Conservation (phyloP, 2,888 invertebrate genomes). For the Chloroclysta siterata region DNA sequence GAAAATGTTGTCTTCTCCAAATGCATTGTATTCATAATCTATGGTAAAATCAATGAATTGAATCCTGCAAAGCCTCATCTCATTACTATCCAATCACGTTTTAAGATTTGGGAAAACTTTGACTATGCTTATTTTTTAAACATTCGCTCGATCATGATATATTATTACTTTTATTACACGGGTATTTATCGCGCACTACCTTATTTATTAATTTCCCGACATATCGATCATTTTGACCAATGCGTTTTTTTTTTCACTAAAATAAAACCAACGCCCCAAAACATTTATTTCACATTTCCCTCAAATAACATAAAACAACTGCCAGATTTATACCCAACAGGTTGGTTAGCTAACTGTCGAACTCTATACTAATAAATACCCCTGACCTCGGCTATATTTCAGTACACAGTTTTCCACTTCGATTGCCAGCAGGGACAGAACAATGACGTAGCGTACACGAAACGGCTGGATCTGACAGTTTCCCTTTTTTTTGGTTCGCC, state of each 20-base stretch:
- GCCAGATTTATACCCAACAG: constrained; percentile 28
- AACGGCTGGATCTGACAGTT: background rate
- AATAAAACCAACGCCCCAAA: constrained; percentile 5
- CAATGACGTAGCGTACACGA: constrained; percentile 31
- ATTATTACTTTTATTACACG: no score
- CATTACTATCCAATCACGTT: no score
- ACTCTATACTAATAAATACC: constrained; percentile 35
- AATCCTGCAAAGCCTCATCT: no score
- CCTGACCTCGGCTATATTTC: constrained; percentile 36
- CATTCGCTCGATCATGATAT: no score
- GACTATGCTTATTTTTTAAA: no score
- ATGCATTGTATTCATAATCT: no score
- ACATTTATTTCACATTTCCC: constrained; percentile 12
- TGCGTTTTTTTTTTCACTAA: background rate
- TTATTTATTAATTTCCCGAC: no score
- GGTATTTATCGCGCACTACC: no score
- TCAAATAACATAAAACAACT: constrained; percentile 22
- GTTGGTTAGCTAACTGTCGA: constrained; percentile 35
- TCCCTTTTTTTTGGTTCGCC: no score
- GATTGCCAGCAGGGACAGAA: constrained; percentile 49
- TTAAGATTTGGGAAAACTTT: no score
- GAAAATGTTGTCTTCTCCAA: no score
- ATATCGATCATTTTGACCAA: background rate
- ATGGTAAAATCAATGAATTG: no score
- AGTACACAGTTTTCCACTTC: constrained; percentile 52